Conservation (phyloP, 2,797 vertebrate genomes). For the Gymnothorax reevesii region DNA sequence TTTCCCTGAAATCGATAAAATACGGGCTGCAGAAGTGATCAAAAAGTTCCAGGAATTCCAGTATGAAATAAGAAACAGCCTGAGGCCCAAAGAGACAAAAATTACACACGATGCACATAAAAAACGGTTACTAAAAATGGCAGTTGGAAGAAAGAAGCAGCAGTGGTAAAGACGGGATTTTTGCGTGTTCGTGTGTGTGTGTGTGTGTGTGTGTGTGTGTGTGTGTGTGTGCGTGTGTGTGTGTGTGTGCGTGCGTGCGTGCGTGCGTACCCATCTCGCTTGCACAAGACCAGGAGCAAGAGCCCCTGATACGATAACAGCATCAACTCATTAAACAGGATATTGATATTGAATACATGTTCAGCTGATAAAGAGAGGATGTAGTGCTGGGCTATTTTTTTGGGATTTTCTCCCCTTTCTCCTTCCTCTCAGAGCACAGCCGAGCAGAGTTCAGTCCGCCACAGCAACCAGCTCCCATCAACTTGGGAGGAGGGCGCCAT, state of each 20-base stretch:
- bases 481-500: too few relatives aligned
- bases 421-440: too few relatives aligned
- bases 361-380: not conserved
- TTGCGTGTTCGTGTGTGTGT: too few relatives aligned
- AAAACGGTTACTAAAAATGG: not conserved
- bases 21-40: constrained; percentile 2
- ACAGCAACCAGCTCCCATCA: too few relatives aligned
- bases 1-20: not conserved
- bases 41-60: constrained; percentile 5
- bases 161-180: not conserved
- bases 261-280: not conserved
- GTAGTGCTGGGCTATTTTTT: not conserved
- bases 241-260: not conserved
- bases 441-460: too few relatives aligned
- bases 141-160: not conserved
- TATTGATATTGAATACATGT: not conserved
- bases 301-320: not conserved
- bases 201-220: too few relatives aligned
- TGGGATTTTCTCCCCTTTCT: too few relatives aligned
- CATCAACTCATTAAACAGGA: not conserved
- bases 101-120: not conserved
- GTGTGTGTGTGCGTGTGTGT: too few relatives aligned
- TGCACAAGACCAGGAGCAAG: not conserved
- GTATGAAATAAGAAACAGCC: constrained; percentile 1
- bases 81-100: not conserved